Evolutionary conservation across 2,113 vertebrate species (phyloP), one percentile per base, ranked within the genome.

Genomic region (Cygnus buccinator): DNA sequence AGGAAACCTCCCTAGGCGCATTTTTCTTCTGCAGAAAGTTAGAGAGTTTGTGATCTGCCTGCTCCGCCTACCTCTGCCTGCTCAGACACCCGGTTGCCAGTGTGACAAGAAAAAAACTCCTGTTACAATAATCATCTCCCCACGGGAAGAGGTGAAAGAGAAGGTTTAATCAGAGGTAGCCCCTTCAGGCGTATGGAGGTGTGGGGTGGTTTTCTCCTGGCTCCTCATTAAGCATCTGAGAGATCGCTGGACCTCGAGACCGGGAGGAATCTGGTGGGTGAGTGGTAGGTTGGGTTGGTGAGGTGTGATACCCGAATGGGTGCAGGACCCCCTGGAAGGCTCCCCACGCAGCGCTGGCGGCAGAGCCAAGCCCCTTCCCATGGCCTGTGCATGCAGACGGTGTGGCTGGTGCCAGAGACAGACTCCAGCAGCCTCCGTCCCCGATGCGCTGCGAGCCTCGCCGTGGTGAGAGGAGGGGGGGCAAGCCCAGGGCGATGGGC

Each of bases 371-470:
- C 70, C 75, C 31, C 16, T 93, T 84, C 73, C 78, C 43, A 62
- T 57, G 23, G 58, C 29, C 29, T 22, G 13, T 59, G 4, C 41
- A 67, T 81, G 57, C 84, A 81, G 77, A 10, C 82, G 71, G 67
- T 26, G 5, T 26, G 73, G 86, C 4, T 8, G 7, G 12, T 96
- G 68, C 91, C 80, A 88, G 59, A 39, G 26, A 11, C 52, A 68
- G 73, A 26, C 21, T 58, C 8, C 55, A 55, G 37, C 66, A 84
- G 66, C 62, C 82, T 31, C 79, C 87, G 84, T 68, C 35, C 39
- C 76, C 0, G 0, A 3, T 66, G 48, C 19, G 1, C 62, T 58
- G 9, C 44, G 61, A 66, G 52, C 43, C 35, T 78, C 50, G 11
- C 43, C 13, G 0, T 33, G 37, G 20, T 75, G 58, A 67, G 75